Evolutionary conservation across 1,140 invertebrate species (phyloP).

Genomic region (Oppia nitens): DNA sequence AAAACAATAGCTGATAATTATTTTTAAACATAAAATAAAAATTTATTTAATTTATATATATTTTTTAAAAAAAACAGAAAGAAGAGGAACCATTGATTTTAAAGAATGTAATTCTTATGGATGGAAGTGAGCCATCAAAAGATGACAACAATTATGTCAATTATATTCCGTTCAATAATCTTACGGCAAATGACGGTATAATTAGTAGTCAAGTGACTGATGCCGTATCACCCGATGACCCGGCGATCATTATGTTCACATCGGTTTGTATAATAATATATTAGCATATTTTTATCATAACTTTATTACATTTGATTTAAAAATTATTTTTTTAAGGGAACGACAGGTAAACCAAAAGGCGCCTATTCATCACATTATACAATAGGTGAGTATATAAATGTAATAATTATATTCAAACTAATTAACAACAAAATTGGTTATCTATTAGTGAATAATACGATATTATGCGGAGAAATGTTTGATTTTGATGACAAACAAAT

Average conservation of each 20-base stretch:
- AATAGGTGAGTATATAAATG: too few relatives aligned
- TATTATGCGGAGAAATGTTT: slow-evolving; percentile 42
- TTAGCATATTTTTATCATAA: neutral
- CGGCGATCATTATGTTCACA: slow-evolving; percentile 15
- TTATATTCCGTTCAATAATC: neutral
- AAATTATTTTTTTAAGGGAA: slow-evolving; percentile 35
- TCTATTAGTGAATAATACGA: slow-evolving; percentile 75
- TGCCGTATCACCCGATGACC: slow-evolving; percentile 10
- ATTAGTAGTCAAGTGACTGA: slow-evolving; percentile 1
- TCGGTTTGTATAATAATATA: neutral
- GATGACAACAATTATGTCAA: neutral
- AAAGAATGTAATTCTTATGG: slow-evolving; percentile 10
- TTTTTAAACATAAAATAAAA: too few relatives aligned
- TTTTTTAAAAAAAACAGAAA: neutral
- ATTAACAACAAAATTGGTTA: too few relatives aligned
- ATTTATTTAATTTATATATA: too few relatives aligned
- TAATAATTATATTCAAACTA: too few relatives aligned
- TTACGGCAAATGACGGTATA: neutral
- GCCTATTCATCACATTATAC: slow-evolving; percentile 60
- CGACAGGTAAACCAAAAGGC: slow-evolving; percentile 75
- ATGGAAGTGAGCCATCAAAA: neutral
- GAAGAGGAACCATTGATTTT: neutral
- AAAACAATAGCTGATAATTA: too few relatives aligned
- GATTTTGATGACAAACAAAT: slow-evolving; percentile 28
- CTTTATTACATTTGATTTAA: neutral